These are phyloP conservation scores for Halocaridina rubra DNA, from an alignment of 2,888 invertebrate species.

Conservation along the genomic window DNA sequence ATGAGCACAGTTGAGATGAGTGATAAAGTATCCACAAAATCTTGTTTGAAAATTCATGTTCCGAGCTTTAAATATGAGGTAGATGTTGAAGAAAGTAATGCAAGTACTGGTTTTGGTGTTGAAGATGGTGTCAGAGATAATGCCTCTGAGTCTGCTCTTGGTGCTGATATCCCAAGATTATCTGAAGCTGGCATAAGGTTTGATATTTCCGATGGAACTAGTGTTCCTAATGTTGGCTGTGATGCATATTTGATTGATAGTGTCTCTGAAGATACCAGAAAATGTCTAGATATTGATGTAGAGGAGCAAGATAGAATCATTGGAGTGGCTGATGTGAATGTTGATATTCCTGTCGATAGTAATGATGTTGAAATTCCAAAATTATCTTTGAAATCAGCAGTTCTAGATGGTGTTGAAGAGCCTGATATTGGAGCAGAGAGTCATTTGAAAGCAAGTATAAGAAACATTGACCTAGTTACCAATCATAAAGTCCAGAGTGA, in stretches of 20 bases:
- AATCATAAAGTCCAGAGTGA: not conserved
- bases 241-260: no score
- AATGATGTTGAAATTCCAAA: not conserved
- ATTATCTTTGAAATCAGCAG: not conserved
- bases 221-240: not conserved
- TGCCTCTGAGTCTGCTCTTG: not conserved
- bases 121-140: not conserved
- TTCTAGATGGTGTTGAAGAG: not conserved
- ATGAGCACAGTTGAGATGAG: no score
- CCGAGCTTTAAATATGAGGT: not conserved
- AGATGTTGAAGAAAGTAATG: not conserved
- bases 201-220: not conserved
- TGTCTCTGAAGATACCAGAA: no score
- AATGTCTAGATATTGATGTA: no score
- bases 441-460: not conserved
- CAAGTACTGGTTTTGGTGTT: not conserved
- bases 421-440: conserved; percentile 9
- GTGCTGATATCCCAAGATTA: conserved; percentile 4
- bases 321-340: conserved; percentile 5
- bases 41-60: not conserved
- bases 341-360: not conserved
- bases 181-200: not conserved
- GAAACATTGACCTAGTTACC: conserved; percentile 1
- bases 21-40: no score
- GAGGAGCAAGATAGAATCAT: no score